Evolutionary conservation across 2,888 invertebrate genomes (phyloP).

Genomic region (Dryococelus australis): DNA sequence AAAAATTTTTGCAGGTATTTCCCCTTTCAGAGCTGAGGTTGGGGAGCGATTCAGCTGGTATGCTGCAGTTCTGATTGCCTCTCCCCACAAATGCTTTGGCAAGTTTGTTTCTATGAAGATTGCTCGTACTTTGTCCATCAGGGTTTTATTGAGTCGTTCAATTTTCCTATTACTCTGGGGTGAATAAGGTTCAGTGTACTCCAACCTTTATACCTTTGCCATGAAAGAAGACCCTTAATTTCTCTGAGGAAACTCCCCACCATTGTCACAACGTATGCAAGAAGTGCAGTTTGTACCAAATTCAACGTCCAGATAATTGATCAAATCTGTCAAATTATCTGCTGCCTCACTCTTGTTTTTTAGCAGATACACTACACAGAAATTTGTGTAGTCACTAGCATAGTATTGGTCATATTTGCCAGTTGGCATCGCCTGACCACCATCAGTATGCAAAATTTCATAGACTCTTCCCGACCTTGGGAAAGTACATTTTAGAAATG

Average conservation of each 20-base stretch:
- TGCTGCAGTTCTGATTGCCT: too few species aligned
- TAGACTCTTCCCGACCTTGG: neutral
- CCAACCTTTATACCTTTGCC: neutral
- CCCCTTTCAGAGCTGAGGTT: neutral
- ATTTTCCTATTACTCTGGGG: neutral
- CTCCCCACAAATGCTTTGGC: neutral
- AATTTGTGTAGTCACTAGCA: neutral
- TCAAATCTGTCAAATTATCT: neutral
- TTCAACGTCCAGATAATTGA: neutral
- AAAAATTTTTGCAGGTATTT: neutral
- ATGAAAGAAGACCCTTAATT: neutral
- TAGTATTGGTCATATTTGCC: neutral
- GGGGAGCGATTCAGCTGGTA: neutral
- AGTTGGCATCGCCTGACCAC: neutral
- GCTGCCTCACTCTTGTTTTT: neutral
- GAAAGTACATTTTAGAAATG: too few species aligned
- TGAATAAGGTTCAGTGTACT: neutral
- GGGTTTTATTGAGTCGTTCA: neutral
- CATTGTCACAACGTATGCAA: neutral
- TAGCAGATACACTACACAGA: neutral
- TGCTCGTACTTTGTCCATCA: neutral
- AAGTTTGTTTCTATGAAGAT: neutral
- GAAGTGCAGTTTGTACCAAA: neutral
- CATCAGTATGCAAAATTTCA: neutral
- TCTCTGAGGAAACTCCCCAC: neutral